phyloP scores from a whole-genome alignment of 1,140 invertebrate species.

The Drosophila tristis region DNA sequence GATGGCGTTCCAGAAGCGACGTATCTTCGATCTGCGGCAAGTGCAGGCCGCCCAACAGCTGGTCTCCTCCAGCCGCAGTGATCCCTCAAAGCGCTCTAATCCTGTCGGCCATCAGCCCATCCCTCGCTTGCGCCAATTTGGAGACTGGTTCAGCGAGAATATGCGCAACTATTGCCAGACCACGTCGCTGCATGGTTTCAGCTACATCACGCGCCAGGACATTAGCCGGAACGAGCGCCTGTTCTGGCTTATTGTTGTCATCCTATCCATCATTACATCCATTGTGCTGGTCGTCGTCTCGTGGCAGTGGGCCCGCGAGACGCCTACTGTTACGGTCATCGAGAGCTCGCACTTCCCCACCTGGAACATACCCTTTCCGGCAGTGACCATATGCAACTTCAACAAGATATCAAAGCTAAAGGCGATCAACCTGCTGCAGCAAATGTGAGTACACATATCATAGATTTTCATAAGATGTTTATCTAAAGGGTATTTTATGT shows the following conservation, averaged over 20 bases:
- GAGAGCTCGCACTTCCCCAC: slow-evolving; percentile 89
- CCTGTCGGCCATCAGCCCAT: not conserved
- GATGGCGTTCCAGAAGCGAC: slow-evolving; percentile 73
- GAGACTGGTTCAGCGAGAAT: slow-evolving; percentile 70
- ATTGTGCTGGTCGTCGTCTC: slow-evolving; percentile 84
- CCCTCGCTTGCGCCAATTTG: slow-evolving; percentile 23
- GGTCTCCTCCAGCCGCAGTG: slow-evolving; percentile 7
- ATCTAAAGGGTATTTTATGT: too few relatives aligned
- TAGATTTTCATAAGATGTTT: not conserved
- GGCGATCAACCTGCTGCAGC: slow-evolving; percentile 75
- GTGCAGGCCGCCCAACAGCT: slow-evolving; percentile 59
- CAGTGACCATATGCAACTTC: slow-evolving; percentile 87
- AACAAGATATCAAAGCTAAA: slow-evolving; percentile 85
- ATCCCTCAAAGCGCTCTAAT: not conserved
- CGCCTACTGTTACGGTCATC: slow-evolving; percentile 86
- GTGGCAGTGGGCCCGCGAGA: slow-evolving; percentile 84
- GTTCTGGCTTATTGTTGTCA: slow-evolving; percentile 84
- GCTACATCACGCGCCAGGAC: slow-evolving; percentile 72
- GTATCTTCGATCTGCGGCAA: slow-evolving; percentile 61
- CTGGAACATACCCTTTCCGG: slow-evolving; percentile 89
- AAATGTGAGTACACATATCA: slow-evolving; percentile 60
- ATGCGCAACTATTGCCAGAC: slow-evolving; percentile 84
- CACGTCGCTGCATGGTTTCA: slow-evolving; percentile 84
- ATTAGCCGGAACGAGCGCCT: slow-evolving; percentile 63
- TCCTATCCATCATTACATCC: slow-evolving; percentile 83